These are phyloP conservation scores for Heliangelus exortis DNA, from an alignment of 2,797 vertebrate genomes.

Conservation along the genomic window DNA sequence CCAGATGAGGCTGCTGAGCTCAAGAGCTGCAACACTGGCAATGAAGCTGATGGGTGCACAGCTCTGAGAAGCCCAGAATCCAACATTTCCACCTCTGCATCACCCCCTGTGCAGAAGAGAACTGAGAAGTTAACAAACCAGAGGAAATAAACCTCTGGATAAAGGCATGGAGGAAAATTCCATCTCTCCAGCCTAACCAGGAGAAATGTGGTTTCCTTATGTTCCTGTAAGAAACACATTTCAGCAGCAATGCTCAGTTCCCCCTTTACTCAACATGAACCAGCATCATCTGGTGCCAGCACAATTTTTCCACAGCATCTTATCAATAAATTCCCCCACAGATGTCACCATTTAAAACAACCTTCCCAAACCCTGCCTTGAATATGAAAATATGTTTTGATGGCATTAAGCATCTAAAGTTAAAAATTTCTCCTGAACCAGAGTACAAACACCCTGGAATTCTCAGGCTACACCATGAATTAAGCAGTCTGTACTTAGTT, in stretches of 20 bases:
- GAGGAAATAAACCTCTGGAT: neutral
- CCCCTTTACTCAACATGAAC: neutral
- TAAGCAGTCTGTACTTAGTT: neutral
- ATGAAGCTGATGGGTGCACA: neutral
- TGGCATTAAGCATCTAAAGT: neutral
- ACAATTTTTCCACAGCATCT: neutral
- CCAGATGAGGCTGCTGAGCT: neutral
- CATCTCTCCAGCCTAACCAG: neutral
- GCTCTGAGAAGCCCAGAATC: neutral
- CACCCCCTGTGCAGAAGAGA: neutral
- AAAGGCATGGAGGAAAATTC: neutral
- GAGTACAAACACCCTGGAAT: neutral
- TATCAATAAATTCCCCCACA: neutral
- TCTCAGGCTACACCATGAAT: neutral
- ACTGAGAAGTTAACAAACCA: neutral
- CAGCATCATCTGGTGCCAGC: neutral
- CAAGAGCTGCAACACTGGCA: neutral
- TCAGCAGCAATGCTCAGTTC: rapidly evolving
- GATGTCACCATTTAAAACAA: neutral
- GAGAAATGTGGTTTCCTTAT: neutral
- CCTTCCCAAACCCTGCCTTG: neutral
- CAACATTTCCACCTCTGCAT: neutral
- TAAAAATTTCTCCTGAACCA: neutral
- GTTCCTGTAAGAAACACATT: neutral
- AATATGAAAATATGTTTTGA: neutral